Evolutionary conservation across 2,113 vertebrate genomes (phyloP).

Genomic region (Menidia beryllina): DNA sequence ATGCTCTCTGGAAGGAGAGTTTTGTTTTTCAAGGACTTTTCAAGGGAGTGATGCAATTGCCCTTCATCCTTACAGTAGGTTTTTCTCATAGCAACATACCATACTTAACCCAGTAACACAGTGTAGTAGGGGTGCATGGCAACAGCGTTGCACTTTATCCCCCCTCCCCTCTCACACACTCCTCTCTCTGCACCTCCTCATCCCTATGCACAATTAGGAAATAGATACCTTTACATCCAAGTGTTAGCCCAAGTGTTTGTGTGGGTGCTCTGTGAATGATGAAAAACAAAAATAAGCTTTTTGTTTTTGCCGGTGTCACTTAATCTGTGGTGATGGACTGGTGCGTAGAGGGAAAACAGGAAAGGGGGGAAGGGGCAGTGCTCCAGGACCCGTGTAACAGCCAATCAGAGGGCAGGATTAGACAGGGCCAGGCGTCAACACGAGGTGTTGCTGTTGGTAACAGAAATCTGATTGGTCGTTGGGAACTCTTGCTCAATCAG

Average conservation of each 20-base stretch:
- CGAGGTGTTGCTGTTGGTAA: slow-evolving; percentile 83
- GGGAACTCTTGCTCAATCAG: slow-evolving; percentile 68
- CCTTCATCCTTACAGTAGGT: slow-evolving; percentile 68
- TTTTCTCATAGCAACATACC: slow-evolving; percentile 76
- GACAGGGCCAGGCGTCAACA: slow-evolving; percentile 62
- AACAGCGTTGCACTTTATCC: slow-evolving; percentile 66
- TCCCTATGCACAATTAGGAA: slow-evolving; percentile 9
- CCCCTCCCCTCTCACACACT: slow-evolving; percentile 34
- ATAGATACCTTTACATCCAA: slow-evolving; percentile 31
- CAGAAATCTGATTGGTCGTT: slow-evolving; percentile 80
- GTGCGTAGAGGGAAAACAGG: slow-evolving; percentile 24
- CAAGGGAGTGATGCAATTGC: slow-evolving; percentile 78
- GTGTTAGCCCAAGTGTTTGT: slow-evolving; percentile 63
- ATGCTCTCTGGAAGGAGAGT: slow-evolving; percentile 46
- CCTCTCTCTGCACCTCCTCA: slow-evolving; percentile 8
- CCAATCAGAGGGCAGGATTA: slow-evolving; percentile 76
- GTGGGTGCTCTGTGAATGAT: slow-evolving; percentile 56
- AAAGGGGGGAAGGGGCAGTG: slow-evolving; percentile 42
- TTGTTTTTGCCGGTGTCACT: slow-evolving; percentile 82
- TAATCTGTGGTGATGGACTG: slow-evolving; percentile 76
- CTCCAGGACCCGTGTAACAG: slow-evolving; percentile 13
- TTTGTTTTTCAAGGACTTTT: slow-evolving; percentile 75
- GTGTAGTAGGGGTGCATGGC: slow-evolving; percentile 71
- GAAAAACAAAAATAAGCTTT: slow-evolving; percentile 84
- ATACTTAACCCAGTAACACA: slow-evolving; percentile 81